Evolutionary conservation across 2,797 vertebrate genomes (phyloP), one percentile per base, ranked within the genome.

Genomic region (Sphaeramia orbicularis): DNA sequence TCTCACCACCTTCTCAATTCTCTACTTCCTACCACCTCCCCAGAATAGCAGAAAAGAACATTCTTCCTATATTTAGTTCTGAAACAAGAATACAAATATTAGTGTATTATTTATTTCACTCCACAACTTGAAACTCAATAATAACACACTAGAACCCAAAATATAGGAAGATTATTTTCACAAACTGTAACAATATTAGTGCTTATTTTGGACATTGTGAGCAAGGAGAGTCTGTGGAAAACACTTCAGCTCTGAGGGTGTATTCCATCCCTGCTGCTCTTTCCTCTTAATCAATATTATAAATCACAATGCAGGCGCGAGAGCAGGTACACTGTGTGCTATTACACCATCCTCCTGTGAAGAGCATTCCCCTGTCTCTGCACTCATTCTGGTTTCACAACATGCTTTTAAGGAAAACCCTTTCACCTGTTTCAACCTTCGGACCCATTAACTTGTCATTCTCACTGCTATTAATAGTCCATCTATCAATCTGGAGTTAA

Each of bases 391-490:
- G 48, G 6, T 56, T 86, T 81, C 47, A n/a, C 70, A 74, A 66
- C 60, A 79, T 71, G 79, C 79, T 89, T 74, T 89, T 74, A 80
- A 74, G 56, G 66, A 50, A 65, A 84, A 81, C 42, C 30, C 35
- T 59, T 68, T 80, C 42, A 69, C 50, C 58, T 49, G 41, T 35
- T 12, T 70, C 58, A 75, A 85, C 83, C 80, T 85, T 91, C 80
- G 85, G 60, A 92, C 84, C 83, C 88, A 89, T 90, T 91, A 83
- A 61, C 58, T 74, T 59, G 38, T 69, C 48, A 51, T 73, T 56
- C 54, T 62, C 37, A 4, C 56, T 73, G 57, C 69, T 90, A 71
- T 86, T 80, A 88, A 84, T 86, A 90, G 71, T 5, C 56, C 44
- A 75, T 59, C 50, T 53, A 50, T 52, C 32, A 64, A 57, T 62